A percentile compares a stretch with the other conserved stretches of the same genome.
phyloP scores from a whole-genome alignment of 2,888 invertebrate genomes.

The Aporophyla lueneburgensis region DNA sequence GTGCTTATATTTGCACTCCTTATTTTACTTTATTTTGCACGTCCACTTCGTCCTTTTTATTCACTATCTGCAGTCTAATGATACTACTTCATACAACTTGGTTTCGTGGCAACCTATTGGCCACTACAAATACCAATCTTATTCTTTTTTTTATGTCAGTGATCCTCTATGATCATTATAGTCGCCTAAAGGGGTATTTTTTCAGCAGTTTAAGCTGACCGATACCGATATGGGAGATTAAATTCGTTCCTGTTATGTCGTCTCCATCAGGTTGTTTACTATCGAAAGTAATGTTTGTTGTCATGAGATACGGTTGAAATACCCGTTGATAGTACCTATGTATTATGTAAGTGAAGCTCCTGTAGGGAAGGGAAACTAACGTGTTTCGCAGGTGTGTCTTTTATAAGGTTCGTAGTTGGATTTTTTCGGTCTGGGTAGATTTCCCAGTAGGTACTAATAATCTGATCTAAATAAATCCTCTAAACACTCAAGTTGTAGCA shows the following conservation, averaged over 20 bases:
- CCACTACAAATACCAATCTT: too few species aligned
- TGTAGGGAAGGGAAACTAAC: too few species aligned
- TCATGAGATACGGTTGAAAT: not conserved
- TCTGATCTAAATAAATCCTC: not conserved
- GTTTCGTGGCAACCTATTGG: too few species aligned
- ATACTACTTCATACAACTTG: too few species aligned
- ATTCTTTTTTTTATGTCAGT: not conserved
- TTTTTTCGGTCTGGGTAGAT: not conserved
- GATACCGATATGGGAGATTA: not conserved
- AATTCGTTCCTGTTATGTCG: constrained; percentile 10
- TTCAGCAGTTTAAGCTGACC: not conserved
- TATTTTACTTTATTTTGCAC: too few species aligned
- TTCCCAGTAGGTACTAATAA: not conserved
- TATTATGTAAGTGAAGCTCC: too few species aligned
- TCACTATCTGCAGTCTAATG: too few species aligned
- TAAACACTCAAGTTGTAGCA: not conserved
- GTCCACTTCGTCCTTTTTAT: too few species aligned
- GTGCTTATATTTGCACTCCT: too few species aligned
- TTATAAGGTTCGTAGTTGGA: not conserved
- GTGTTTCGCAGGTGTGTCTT: not conserved
- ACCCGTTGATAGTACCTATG: not conserved
- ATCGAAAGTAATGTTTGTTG: constrained; percentile 15
- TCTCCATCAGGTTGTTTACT: constrained; percentile 13
- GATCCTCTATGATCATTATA: not conserved
- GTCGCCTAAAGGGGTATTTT: not conserved